Evolutionary conservation across 2,113 vertebrate genomes (phyloP).

Genomic region (Cygnus atratus): DNA sequence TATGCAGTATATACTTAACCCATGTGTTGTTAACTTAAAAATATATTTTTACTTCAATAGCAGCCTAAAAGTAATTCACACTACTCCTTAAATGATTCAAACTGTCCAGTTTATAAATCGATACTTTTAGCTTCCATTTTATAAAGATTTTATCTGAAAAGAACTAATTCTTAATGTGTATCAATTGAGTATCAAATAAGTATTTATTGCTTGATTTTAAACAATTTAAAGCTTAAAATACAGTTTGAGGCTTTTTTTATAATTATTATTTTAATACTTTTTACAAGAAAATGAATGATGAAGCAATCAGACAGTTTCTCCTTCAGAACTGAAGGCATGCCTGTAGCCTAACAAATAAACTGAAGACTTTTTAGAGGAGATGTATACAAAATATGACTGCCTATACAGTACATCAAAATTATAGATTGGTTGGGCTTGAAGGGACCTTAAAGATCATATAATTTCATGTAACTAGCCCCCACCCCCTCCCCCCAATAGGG

Average conservation of each 20-base stretch:
- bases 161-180: not conserved
- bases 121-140: not conserved
- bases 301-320: not conserved
- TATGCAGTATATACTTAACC: not conserved
- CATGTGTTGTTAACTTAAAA: not conserved
- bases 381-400: rapidly evolving
- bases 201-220: not conserved
- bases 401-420: not conserved
- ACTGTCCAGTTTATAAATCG: not conserved
- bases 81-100: not conserved
- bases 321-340: not conserved
- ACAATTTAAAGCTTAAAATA: not conserved
- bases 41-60: not conserved
- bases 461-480: not conserved
- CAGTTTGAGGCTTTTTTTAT: not conserved
- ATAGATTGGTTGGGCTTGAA: not conserved
- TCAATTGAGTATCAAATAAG: not conserved
- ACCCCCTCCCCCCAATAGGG: no score
- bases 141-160: not conserved
- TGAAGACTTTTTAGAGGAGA: not conserved
- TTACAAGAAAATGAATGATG: not conserved
- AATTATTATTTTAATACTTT: not conserved
- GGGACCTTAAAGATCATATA: not conserved
- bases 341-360: not conserved
- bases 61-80: not conserved